phyloP scores from a whole-genome alignment of 2,888 invertebrate species.

The Dicranocentrus wangi region DNA sequence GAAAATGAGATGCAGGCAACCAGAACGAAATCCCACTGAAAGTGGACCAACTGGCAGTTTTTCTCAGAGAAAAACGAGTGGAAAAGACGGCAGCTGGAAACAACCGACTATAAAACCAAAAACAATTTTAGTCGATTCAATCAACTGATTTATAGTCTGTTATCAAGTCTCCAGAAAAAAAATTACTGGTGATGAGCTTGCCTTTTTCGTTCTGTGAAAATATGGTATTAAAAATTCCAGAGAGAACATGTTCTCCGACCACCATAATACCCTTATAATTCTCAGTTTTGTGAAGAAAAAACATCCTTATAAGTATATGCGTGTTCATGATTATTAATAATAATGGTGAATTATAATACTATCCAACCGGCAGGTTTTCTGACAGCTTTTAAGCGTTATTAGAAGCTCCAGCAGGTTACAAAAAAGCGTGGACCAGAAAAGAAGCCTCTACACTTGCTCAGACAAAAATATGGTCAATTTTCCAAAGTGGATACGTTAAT shows the following conservation, averaged over 20 bases:
- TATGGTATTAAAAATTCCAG: constrained; percentile 47
- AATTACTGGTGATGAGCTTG: not conserved
- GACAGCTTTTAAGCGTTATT: constrained; percentile 37
- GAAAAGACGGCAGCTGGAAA: constrained; percentile 47
- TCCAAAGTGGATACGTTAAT: constrained; percentile 22
- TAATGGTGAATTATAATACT: constrained; percentile 20
- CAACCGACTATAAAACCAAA: constrained; percentile 37
- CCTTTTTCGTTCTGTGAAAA: constrained; percentile 25
- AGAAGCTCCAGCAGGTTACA: constrained; percentile 4
- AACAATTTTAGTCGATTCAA: constrained; percentile 52
- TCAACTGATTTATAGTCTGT: constrained; percentile 56
- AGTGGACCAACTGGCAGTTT: constrained; percentile 50
- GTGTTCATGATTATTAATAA: constrained; percentile 8
- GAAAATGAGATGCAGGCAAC: constrained; percentile 53
- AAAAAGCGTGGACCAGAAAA: constrained; percentile 11
- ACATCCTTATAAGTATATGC: not conserved
- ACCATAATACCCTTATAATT: not conserved
- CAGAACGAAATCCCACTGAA: constrained; percentile 30
- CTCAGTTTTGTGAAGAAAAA: no score
- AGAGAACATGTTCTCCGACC: constrained; percentile 7
- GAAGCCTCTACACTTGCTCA: not conserved
- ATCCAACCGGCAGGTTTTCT: constrained; percentile 13
- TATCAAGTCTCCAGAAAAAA: constrained; percentile 29
- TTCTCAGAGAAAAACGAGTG: constrained; percentile 1
- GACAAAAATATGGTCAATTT: constrained; percentile 23